These are phyloP conservation scores for Lasius platythorax DNA, from an alignment of 2,888 invertebrate species.

Conservation along the genomic window DNA sequence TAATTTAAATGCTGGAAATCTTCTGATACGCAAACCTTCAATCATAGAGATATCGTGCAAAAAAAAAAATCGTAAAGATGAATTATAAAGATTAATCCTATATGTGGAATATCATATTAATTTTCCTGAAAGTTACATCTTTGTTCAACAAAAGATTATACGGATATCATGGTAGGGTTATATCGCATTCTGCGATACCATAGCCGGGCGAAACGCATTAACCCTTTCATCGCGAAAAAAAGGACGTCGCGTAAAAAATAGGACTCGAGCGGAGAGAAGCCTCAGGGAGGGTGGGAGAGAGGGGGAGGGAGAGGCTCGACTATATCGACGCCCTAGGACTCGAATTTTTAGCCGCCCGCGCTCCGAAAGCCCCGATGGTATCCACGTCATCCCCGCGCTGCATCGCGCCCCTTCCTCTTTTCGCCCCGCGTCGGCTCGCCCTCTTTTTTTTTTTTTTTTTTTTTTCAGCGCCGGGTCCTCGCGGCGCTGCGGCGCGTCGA, in stretches of 20 bases:
- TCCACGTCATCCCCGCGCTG: not conserved
- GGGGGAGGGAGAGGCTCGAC: conserved; percentile 53
- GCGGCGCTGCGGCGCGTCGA: conserved; percentile 76
- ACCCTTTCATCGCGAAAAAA: conserved; percentile 53
- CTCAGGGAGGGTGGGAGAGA: conserved; percentile 6
- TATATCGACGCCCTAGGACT: conserved; percentile 67
- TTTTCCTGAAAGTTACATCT: conserved; percentile 9
- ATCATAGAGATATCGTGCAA: not conserved
- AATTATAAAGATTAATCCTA: not conserved
- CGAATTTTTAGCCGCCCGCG: conserved; percentile 74
- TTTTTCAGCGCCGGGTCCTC: conserved; percentile 70
- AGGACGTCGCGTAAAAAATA: conserved; percentile 65
- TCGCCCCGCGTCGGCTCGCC: conserved; percentile 50
- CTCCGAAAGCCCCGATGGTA: conserved; percentile 43
- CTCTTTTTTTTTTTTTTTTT: conserved; percentile 63
- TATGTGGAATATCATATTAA: not conserved
- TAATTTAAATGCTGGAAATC: not conserved
- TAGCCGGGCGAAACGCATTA: conserved; percentile 47
- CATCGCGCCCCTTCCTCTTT: not conserved
- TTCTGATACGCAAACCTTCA: not conserved
- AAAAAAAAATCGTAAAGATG: not conserved
- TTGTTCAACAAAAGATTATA: conserved; percentile 38
- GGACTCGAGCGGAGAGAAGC: conserved; percentile 54
- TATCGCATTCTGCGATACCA: conserved; percentile 11
- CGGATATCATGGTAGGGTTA: conserved; percentile 5